Evolutionary conservation across 2,797 vertebrate genomes (phyloP), one percentile per base, ranked within the genome.

Genomic region (Craterocephalus amniculus): DNA sequence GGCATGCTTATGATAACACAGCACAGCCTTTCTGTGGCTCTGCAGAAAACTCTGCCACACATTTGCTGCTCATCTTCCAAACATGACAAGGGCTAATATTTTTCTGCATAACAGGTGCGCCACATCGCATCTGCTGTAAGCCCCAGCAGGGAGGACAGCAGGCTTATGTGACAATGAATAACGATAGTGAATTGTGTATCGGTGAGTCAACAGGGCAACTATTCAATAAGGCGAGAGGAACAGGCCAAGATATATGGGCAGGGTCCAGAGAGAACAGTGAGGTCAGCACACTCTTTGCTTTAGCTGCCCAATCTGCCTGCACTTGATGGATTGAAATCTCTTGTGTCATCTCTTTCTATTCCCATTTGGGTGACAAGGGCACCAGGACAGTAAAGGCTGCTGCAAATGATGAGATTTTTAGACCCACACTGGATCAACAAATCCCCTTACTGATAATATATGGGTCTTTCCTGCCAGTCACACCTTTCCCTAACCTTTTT

Each of bases 321-420:
- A 22, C 60, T 54, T 92, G 91, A 93, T 89, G 78, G 85, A 93
- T 91, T 86, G 86, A 85, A 85, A 86, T 82, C 72, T 81, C 83
- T 81, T 58, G 70, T 87, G 84, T 89, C 89, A 83, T 88, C 86
- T 81, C 70, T 87, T 88, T 91, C 76, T 75, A 14, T 73, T 70
- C 61, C 79, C 78, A 69, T 80, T 81, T 70, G 66, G 85, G 70
- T 72, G 83, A 90, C 89, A 88, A 88, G 91, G 87, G 84, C 83
- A 67, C 45, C 10, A 4, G 59, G 78, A 85, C 80, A 68, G 72
- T 24, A 67, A 66, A 51, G 24, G 74, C 55, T 54, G 62, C 69
- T 72, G 88, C 81, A 70, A 88, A 78, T 72, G 59, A 84, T 78
- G 69, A 65, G 74, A 49, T 55, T 79, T 84, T 72, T 55, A 78